Base-by-base conservation (phyloP, 2,113 vertebrate species). In the Phocoena phocoena region DNA sequence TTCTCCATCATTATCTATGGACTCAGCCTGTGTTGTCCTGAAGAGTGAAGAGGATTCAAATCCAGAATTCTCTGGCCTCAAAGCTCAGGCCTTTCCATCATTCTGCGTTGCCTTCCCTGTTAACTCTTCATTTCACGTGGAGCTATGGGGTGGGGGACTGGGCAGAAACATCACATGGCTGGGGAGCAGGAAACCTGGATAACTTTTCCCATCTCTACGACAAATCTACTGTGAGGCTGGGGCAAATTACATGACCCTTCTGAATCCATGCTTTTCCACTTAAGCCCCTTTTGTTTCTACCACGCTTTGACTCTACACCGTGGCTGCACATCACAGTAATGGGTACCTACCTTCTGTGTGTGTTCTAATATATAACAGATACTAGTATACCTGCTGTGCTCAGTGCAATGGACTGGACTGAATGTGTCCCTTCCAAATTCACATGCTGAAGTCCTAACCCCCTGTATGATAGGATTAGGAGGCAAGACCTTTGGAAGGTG, bases 91-190 rank as follows among this genome's bases (percentile, higher is more conserved):
- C 20, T 89, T 68, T 17, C 20, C 5, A 2, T 55, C 5, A 8
- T 60, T 36, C 36, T 28, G n/a, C 0, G 14, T 25, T 36, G 47
- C 18, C 7, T 70, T 73, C 13, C 44, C 10, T 36, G 53, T 36
- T 58, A 60, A 53, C 18, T 63, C 86, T 60, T 85, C 26, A 26
- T n/a, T 86, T 65, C 36, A 5, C 8, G 14, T 8, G 8, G 65
- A n/a, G 41, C 21, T 3, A 0, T 50, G 14, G n/a, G 14, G 20
- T 21, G 8, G 6, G 13, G 15, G 28, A 5, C 0, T 1, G 18
- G 17, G 9, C 8, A n/a, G 47, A 44, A 41, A 36, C 4, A 47
- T 36, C 25, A 1, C 44, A 21, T 6, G 5, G 3, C 74, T n/a
- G n/a, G 55, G 38, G 6, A 44, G 6, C 76, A 50, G 25, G 38